Evolutionary conservation across 2,113 vertebrate genomes (phyloP), one percentile per base, ranked within the genome.

Genomic region (Micromys minutus): DNA sequence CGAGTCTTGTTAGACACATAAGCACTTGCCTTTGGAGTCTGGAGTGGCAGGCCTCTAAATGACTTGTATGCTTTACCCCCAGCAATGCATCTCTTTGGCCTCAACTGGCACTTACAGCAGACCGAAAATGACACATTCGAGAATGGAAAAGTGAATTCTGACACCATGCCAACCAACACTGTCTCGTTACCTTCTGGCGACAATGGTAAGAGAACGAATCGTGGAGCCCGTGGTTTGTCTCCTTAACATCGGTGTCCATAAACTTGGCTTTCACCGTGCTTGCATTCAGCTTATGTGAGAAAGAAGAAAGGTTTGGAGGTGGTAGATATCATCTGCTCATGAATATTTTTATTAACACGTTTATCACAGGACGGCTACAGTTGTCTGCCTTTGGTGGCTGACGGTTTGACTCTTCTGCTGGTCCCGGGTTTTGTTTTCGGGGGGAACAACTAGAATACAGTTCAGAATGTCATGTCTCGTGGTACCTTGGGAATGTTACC

Each of bases 21-120:
- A 63, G 55, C 71, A 4, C 39, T 79, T 91, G 19, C 63, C 69
- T 15, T 85, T 87, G 55, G 63, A 95, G 88, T 93, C 95, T 45
- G 91, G 84, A 97, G 90, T 91, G 94, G 95, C 94, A 95, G 96
- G 96, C 95, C 96, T 89, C 92, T 97, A 95, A 98, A 94, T 90
- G 76, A 95, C 81, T 31, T 97, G n/a, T 98, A 50, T 98, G 97
- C 96, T 98, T 98, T 97, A 96, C 95, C 96, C 97, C 52, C 95
- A 99, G 99, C 99, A 97, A 99, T 99, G 99, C 99, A 99, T 98
- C 99, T 99, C 39, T 99, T 99, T 98, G 99, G 99, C 98, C 99
- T 99, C 98, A 99, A 99, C 96, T 99, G 99, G 99, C 99, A 99
- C 98, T 98, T 99, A 89, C 99, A 99, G 97, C 99, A 99, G 98